A percentile compares a stretch with the other conserved stretches of the same genome.
Conservation (phyloP, 1,140 invertebrate genomes). For the Helicoverpa zea region DNA sequence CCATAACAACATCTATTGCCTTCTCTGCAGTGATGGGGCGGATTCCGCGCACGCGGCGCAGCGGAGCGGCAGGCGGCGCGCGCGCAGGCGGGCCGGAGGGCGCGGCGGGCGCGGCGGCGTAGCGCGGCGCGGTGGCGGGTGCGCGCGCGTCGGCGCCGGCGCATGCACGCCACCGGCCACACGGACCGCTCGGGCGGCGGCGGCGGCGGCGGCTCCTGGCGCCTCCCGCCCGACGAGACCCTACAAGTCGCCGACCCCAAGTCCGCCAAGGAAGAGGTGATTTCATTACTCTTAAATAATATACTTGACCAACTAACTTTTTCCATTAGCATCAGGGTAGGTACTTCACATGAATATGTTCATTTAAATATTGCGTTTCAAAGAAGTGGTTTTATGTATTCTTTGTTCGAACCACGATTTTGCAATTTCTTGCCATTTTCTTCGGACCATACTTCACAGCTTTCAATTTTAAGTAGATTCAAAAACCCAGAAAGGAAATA, state of each 20-base stretch:
- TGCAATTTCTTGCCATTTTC: background rate
- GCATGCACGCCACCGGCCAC: constrained; percentile 94
- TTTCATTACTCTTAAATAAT: background rate
- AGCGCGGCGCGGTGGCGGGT: constrained; percentile 81
- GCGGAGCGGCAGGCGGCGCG: constrained; percentile 45
- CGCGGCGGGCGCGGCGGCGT: constrained; percentile 67
- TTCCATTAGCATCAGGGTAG: background rate
- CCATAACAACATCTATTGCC: no score
- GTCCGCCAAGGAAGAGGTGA: constrained; percentile 90
- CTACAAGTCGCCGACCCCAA: constrained; percentile 95
- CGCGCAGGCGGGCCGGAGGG: constrained; percentile 53
- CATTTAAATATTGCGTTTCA: no score
- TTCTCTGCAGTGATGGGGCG: constrained; percentile 70
- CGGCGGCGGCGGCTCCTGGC: constrained; percentile 91
- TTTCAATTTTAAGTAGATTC: background rate
- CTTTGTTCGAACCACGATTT: no score
- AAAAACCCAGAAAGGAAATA: background rate
- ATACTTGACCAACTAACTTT: background rate
- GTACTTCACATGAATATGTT: no score
- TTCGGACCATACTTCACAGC: background rate
- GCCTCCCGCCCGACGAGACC: constrained; percentile 95
- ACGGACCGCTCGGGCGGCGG: constrained; percentile 90
- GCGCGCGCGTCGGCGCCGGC: constrained; percentile 77
- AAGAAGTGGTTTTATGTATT: no score
- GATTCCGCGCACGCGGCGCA: constrained; percentile 50